These are phyloP conservation scores for Sylvia atricapilla DNA, from an alignment of 2,113 vertebrate genomes.

Conservation along the genomic window DNA sequence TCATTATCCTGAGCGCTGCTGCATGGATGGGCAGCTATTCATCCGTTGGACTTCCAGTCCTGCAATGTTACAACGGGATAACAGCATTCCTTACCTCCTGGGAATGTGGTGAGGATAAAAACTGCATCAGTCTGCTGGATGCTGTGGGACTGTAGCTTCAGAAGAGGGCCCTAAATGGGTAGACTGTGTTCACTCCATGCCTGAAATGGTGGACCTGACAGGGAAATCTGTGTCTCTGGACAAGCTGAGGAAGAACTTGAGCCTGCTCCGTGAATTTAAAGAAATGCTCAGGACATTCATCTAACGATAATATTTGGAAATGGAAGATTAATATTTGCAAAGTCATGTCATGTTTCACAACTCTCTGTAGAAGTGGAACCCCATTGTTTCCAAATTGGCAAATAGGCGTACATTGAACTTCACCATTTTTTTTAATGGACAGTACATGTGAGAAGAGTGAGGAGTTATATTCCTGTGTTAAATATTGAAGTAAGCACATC, in stretches of 20 bases:
- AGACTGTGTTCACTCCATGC: neutral
- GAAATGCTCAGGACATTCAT: neutral
- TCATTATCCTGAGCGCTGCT: neutral
- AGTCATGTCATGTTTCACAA: neutral
- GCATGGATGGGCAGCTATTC: neutral
- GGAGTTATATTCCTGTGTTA: neutral
- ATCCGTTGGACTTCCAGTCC: neutral
- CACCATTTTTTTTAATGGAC: neutral
- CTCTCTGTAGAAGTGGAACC: neutral
- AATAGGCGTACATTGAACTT: neutral
- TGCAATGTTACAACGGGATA: neutral
- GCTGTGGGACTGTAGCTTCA: fast-evolving
- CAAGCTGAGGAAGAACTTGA: neutral
- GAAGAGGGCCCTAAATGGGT: neutral
- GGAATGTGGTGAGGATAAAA: neutral
- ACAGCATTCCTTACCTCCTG: neutral
- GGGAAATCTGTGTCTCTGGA: neutral
- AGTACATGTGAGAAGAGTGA: neutral
- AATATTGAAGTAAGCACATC: neutral
- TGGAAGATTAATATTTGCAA: neutral
- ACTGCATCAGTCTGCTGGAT: neutral
- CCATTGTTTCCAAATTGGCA: neutral
- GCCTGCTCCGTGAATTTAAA: neutral
- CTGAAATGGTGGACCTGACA: neutral
- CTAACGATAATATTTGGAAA: neutral